These are phyloP conservation scores for Nannoperca obscura DNA, from an alignment of 2,797 vertebrate species.

Conservation along the genomic window DNA sequence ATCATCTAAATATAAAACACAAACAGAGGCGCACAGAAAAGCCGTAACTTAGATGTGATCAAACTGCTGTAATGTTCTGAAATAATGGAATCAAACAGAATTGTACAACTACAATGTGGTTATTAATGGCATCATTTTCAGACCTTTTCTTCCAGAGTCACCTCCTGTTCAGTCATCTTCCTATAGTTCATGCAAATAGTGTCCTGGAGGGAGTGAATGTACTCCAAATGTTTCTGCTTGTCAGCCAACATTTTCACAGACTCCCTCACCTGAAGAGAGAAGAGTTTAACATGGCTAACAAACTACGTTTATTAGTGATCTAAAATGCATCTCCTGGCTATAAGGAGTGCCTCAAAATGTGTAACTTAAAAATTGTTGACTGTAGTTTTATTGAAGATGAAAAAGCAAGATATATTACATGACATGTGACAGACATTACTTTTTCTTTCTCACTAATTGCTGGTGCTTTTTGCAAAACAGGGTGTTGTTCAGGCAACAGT, in stretches of 20 bases:
- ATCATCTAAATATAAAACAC: conserved; percentile 77
- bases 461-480: background rate
- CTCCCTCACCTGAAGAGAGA: conserved; percentile 79
- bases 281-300: background rate
- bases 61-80: background rate
- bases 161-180: conserved; percentile 72
- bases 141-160: conserved; percentile 82
- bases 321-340: background rate
- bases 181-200: conserved; percentile 70
- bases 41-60: background rate
- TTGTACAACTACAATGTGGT: background rate
- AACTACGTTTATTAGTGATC: background rate
- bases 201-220: conserved; percentile 81
- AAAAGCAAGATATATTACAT: background rate
- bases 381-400: background rate
- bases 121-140: conserved; percentile 15
- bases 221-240: conserved; percentile 77
- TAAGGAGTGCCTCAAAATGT: background rate
- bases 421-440: background rate
- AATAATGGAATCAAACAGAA: background rate
- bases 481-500: background rate
- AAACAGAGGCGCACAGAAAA: conserved; percentile 10
- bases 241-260: conserved; percentile 69
- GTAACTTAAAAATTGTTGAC: background rate
- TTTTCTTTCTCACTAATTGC: background rate